phyloP scores from a whole-genome alignment of 2,888 invertebrate species.

The Eristalinus aeneus region DNA sequence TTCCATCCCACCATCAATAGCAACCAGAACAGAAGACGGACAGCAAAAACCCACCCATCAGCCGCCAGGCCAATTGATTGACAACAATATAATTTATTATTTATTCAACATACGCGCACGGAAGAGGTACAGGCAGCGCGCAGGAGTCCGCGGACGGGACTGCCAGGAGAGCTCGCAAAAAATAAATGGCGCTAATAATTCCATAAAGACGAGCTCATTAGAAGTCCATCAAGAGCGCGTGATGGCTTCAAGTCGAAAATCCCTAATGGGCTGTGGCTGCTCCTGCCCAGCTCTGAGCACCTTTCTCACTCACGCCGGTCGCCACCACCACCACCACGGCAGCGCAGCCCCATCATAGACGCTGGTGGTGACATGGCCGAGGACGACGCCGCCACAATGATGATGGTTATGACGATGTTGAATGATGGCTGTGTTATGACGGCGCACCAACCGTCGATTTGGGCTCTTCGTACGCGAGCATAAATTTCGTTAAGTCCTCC shows the following conservation, averaged over 20 bases:
- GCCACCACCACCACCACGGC: not conserved
- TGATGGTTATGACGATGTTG: constrained; percentile 65
- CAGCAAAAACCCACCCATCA: constrained; percentile 37
- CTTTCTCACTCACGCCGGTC: not conserved
- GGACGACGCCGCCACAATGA: constrained; percentile 24
- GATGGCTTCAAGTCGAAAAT: constrained; percentile 68
- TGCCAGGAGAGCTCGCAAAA: constrained; percentile 34
- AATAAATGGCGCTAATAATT: constrained; percentile 73
- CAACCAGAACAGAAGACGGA: constrained; percentile 24
- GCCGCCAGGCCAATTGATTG: constrained; percentile 56
- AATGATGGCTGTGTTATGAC: constrained; percentile 67
- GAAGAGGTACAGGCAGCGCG: constrained; percentile 6
- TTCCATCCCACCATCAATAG: not conserved
- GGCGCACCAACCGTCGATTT: constrained; percentile 28
- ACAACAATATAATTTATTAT: constrained; percentile 71
- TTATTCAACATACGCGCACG: constrained; percentile 58
- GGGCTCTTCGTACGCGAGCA: constrained; percentile 48
- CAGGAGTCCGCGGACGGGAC: constrained; percentile 2
- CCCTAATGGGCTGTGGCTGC: constrained; percentile 66
- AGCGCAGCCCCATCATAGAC: not conserved
- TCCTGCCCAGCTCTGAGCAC: constrained; percentile 7
- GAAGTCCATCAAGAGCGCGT: constrained; percentile 73
- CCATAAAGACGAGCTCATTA: constrained; percentile 73
- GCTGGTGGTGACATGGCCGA: not conserved
- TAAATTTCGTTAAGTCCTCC: constrained; percentile 44